Evolutionary conservation across 2,888 invertebrate genomes (phyloP), one percentile per base, ranked within the genome.

Genomic region (Nycteola revayana): DNA sequence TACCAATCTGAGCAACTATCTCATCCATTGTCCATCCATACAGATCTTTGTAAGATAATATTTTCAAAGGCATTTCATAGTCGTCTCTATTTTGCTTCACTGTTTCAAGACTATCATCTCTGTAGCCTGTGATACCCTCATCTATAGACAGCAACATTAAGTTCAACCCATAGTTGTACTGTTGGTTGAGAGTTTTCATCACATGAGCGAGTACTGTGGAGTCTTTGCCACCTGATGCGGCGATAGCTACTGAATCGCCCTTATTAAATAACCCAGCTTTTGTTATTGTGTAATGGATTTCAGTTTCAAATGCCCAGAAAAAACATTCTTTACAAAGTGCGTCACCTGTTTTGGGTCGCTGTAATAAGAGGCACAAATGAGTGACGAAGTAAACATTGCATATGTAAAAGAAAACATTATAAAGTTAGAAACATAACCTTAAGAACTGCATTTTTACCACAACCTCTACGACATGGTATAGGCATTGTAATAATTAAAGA

Each of bases 11-110:
- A 25, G 91, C 91, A 0, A 99, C 99, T 75, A 99, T 99, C 64
- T 95, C 95, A 87, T 99, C 99, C 98, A 98, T 98, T 2, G 99
- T 98, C 99, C 99, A 99, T 0, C 98, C 98, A 87, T 99, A 99
- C 2, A 99, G 87, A 60, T 99, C 98, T 86, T 98, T 95, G 70
- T 99, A 99, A 0, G 98, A 98, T 4, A 99, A 89, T 42, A 99
- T 97, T 88, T 96, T 98, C 23, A 99, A 85, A 1, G 97, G 94
- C 87, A 99, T 94, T 59, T 93, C 92, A 87, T 99, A 99, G 75
- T 99, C 98, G 60, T 95, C 94, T 36, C 96, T 91, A 73, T 99
- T 99, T 70, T 95, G 92, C 73, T 98, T 96, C 0, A 99, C 99
- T 1, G 98, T 98, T 85, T 98, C 95, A 33, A 98, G 89, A 74